Conservation (phyloP, 1,140 invertebrate genomes). For the Tetragonula clypearis region DNA sequence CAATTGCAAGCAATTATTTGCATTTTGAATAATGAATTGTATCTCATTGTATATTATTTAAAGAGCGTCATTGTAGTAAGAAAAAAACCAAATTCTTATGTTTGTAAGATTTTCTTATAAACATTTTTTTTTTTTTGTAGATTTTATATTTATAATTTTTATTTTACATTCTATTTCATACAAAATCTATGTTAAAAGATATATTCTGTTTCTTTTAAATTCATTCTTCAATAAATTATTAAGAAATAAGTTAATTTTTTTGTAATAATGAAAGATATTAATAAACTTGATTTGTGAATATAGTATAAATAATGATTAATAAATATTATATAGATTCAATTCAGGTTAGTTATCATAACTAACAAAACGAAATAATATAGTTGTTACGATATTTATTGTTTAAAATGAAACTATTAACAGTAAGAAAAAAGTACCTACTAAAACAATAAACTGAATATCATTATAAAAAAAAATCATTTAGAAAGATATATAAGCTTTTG, state of each 20-base stretch:
- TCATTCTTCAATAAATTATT: slow-evolving; percentile 21
- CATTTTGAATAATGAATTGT: slow-evolving; percentile 63
- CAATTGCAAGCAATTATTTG: slow-evolving; percentile 64
- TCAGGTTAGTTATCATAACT: neutral
- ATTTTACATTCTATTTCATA: slow-evolving; percentile 36
- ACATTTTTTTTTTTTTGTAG: slow-evolving; percentile 56
- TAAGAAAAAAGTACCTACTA: slow-evolving; percentile 33
- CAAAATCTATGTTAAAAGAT: slow-evolving; percentile 11
- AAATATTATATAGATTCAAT: neutral
- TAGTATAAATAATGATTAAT: slow-evolving; percentile 21
- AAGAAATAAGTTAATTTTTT: slow-evolving; percentile 45
- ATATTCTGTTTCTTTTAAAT: slow-evolving; percentile 21
- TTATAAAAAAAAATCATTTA: slow-evolving; percentile 50
- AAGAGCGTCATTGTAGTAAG: slow-evolving; percentile 17
- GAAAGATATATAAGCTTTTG: slow-evolving; percentile 48
- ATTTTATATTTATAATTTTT: slow-evolving; percentile 66
- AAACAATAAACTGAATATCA: slow-evolving; percentile 38
- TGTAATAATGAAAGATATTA: slow-evolving; percentile 61
- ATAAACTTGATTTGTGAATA: slow-evolving; percentile 51
- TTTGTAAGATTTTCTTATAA: slow-evolving; percentile 52
- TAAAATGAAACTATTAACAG: slow-evolving; percentile 38
- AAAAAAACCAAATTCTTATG: slow-evolving; percentile 56
- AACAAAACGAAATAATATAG: neutral
- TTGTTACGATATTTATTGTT: slow-evolving; percentile 44
- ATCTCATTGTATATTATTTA: slow-evolving; percentile 71